These are phyloP conservation scores for Drosophila mimica DNA, from an alignment of 2,888 invertebrate species.

Conservation along the genomic window DNA sequence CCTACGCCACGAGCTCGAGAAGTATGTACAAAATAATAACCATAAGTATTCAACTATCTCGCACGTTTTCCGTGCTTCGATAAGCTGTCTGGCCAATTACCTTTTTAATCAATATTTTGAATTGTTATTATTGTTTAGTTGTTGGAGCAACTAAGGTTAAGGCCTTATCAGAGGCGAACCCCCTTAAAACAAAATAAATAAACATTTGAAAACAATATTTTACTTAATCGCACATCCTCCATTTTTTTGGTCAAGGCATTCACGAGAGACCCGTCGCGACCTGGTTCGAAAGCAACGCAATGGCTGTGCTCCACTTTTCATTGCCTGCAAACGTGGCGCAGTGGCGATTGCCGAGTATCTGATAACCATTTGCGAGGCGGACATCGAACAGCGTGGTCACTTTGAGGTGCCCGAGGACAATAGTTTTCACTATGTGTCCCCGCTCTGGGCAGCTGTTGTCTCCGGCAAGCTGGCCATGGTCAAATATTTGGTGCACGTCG, in stretches of 20 bases:
- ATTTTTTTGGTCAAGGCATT: constrained; percentile 84
- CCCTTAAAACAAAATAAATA: neutral
- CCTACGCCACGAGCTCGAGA: constrained; percentile 82
- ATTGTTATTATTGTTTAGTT: constrained; percentile 21
- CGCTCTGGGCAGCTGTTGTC: constrained; percentile 96
- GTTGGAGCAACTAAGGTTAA: constrained; percentile 24
- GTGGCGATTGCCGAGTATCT: constrained; percentile 94
- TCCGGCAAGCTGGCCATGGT: constrained; percentile 92
- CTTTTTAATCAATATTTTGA: constrained; percentile 43
- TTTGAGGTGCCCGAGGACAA: constrained; percentile 94
- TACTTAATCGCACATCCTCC: constrained; percentile 26
- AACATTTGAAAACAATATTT: neutral
- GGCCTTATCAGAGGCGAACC: constrained; percentile 42
- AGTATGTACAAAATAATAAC: constrained; percentile 63
- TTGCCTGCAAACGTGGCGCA: constrained; percentile 88
- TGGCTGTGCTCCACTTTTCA: constrained; percentile 93
- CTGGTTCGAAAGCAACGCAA: constrained; percentile 89
- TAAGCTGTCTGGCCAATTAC: constrained; percentile 50
- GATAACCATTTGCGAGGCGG: constrained; percentile 92
- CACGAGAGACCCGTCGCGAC: constrained; percentile 88
- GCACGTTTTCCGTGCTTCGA: constrained; percentile 25
- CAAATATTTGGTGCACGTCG: constrained; percentile 91
- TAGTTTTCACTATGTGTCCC: constrained; percentile 91
- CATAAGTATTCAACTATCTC: constrained; percentile 10
- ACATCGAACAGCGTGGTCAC: constrained; percentile 93